These are phyloP conservation scores for Vulpes vulpes DNA, from an alignment of 2,113 vertebrate species.

Conservation along the genomic window DNA sequence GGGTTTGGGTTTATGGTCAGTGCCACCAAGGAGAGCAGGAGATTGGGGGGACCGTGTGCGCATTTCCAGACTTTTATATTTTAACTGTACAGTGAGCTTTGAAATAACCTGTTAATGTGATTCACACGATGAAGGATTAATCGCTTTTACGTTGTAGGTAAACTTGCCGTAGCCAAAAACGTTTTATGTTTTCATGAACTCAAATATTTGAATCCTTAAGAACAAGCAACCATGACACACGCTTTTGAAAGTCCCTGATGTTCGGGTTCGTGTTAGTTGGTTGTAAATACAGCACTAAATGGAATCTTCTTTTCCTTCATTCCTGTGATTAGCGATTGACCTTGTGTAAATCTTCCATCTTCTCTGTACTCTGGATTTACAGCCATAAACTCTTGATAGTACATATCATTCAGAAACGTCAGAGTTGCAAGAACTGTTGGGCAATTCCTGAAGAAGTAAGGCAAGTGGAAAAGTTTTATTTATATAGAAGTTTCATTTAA, in stretches of 20 bases:
- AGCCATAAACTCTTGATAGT: not conserved
- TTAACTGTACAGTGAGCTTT: conserved; percentile 47
- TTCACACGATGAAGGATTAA: not conserved
- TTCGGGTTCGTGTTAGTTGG: not conserved
- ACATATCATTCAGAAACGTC: not conserved
- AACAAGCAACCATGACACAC: not conserved
- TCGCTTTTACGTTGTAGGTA: not conserved
- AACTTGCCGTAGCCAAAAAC: not conserved
- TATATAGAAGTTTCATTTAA: not conserved
- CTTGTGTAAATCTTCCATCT: not conserved
- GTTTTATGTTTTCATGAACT: not conserved
- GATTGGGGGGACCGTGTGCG: not conserved
- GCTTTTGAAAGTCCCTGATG: not conserved
- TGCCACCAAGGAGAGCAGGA: conserved; percentile 51
- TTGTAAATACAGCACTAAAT: not conserved
- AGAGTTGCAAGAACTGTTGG: not conserved
- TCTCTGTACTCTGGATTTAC: not conserved
- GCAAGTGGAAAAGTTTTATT: not conserved
- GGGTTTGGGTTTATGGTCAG: not conserved
- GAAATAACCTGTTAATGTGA: conserved; percentile 19
- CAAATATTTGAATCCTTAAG: not conserved
- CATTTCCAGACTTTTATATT: not conserved
- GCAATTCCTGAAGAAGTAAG: conserved; percentile 13
- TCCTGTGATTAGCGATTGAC: not conserved
- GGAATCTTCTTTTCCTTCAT: not conserved